Evolutionary conservation across 2,888 invertebrate species (phyloP), one percentile per base, ranked within the genome.

Genomic region (Platynereis dumerilii): DNA sequence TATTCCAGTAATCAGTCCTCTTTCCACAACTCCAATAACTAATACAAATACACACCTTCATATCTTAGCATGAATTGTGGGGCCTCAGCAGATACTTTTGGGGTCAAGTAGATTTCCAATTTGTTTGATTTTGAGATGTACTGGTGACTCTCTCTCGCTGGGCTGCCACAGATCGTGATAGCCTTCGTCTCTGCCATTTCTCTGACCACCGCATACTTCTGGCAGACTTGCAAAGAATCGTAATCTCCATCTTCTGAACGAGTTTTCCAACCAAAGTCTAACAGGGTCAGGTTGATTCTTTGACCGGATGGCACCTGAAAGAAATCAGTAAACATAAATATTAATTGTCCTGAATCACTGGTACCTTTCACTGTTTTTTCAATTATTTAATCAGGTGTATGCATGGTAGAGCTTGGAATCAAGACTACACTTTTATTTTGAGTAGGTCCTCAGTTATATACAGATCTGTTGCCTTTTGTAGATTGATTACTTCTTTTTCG

Each of bases 71-170:
- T 42, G 42, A 54, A 61, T 17, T 61, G 61, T n/a, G 61, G 39
- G 17, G 53, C 61, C 12, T 61, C 61, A 17, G 61, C n/a, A 20
- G 61, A 48, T 42, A 29, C 52, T 26, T 61, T 61, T 29, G 61
- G 61, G 1, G 61, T 61, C 15, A 61, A 24, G 55, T 54, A 61
- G 26, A 61, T 27, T 42, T 61, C 61, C 27, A 61, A 17, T 28
- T 61, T 53, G 61, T 61, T 61, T 2, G 61, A 54, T 39, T 61
- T 54, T 12, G 61, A 61, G 20, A 61, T 34, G 42, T 61, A 61
- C 5, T 53, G 24, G 34, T 48, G 24, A 27, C 61, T 61, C 26
- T 61, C 34, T 10, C 61, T 29, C 22, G 39, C 55, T 1, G 61
- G 53, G 2, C 52, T 52, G 52, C 61, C 61, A 39, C 61, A 61